Evolutionary conservation across 2,888 invertebrate genomes (phyloP), one percentile per base, ranked within the genome.

Genomic region (Crocallis elinguaria): DNA sequence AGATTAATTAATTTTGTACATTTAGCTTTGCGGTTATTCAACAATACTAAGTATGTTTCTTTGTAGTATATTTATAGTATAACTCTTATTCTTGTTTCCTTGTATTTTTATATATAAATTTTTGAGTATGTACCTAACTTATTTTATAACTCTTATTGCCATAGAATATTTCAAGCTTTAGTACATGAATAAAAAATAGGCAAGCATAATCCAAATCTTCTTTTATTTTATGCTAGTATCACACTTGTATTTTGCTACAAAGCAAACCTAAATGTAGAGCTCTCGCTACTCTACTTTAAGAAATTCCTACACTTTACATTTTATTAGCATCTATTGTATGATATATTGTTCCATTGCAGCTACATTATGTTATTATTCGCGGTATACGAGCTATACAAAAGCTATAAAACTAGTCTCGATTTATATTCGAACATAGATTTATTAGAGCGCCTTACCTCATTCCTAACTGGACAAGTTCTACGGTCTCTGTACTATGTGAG

Each of bases 281-380:
- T 42, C 23, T 19, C 19, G 27, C 14, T 12, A 37, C 29, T 30
- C 27, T 41, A 27, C 13, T 4, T 21, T 46, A 54, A 44, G 35
- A 45, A 44, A 42, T 49, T 43, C 21, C 32, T 46, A 42, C n/a
- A n/a, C n/a, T n/a, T n/a, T 45, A 42, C 27, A 46, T 41, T 59
- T 53, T 60, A 63, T 62, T 49, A 41, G 41, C 60, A 52, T 50
- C 54, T 60, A 45, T 62, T 60, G 42, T 51, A 51, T 38, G 49
- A 38, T 54, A 41, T 55, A 48, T 21, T 35, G 49, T 39, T 37
- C 32, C 45, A 54, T 51, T 53, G 56, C 50, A 39, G 60, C 52
- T 49, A 55, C 53, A 57, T 57, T 67, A 63, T 58, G 58, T 57
- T 64, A 62, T 60, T 63, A 52, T 64, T 62, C 64, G 60, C 43